A percentile compares a stretch with the other conserved stretches of the same genome.
Evolutionary conservation across 1,140 invertebrate species (phyloP).

Genomic region (Ooceraea biroi): DNA sequence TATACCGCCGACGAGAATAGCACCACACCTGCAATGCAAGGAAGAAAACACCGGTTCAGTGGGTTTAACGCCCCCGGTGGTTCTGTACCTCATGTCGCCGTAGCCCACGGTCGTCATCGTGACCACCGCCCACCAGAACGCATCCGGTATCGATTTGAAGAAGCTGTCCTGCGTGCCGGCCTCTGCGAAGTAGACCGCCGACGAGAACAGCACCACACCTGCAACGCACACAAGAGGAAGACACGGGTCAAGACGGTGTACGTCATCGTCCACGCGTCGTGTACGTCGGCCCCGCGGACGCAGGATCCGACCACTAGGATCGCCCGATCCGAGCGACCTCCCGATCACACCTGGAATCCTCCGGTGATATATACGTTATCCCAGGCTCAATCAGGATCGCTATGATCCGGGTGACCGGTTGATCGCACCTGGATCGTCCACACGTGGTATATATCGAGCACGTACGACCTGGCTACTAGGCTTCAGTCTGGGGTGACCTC

Average conservation of each 20-base stretch:
- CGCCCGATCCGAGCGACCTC: constrained; percentile 31
- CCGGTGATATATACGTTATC: no score
- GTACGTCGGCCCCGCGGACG: constrained; percentile 40
- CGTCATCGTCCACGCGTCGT: constrained; percentile 64
- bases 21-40: constrained; percentile 95
- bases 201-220: constrained; percentile 99
- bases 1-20: constrained; percentile 99
- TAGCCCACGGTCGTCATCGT: constrained; percentile 99
- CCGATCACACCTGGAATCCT: constrained; percentile 40
- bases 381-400: constrained; percentile 9
- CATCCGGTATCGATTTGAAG: constrained; percentile 99
- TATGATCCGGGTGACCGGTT: not conserved
- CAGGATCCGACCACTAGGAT: constrained; percentile 37
- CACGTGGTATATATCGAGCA: no score
- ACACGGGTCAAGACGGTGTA: constrained; percentile 70
- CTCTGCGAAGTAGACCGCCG: constrained; percentile 99
- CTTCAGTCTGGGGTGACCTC: not conserved
- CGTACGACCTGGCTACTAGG: no score
- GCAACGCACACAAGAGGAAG: constrained; percentile 87
- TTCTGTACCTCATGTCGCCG: constrained; percentile 97
- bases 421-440: constrained; percentile 18
- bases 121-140: constrained; percentile 99
- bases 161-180: constrained; percentile 98
- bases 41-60: constrained; percentile 85
- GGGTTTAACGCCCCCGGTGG: constrained; percentile 82